Conservation (phyloP, 2,888 invertebrate genomes). For the Amphipyra berbera region DNA sequence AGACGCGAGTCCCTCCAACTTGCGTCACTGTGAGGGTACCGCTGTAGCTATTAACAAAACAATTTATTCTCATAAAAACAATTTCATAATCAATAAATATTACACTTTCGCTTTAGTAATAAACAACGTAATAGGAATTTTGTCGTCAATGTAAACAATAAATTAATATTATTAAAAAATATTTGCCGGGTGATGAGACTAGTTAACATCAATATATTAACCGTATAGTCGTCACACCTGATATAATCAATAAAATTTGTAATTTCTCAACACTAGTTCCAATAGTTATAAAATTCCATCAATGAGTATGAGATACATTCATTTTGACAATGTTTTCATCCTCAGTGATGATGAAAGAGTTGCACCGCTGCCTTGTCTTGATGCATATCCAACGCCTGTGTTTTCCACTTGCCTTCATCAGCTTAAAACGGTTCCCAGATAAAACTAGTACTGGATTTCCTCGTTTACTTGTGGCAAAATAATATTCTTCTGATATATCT, state of each 20-base stretch:
- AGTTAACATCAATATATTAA: neutral
- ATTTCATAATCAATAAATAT: neutral
- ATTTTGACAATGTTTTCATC: conserved; percentile 62
- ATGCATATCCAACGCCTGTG: conserved; percentile 70
- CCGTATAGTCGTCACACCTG: no score
- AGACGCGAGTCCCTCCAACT: no score
- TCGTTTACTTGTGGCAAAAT: conserved; percentile 63
- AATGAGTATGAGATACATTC: conserved; percentile 63
- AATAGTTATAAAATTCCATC: conserved; percentile 7
- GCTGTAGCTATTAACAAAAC: conserved; percentile 8
- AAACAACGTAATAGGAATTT: neutral
- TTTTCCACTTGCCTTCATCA: conserved; percentile 58
- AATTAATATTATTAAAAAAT: neutral
- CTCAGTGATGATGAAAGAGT: conserved; percentile 66
- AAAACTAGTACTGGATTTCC: conserved; percentile 69
- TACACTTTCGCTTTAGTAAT: neutral
- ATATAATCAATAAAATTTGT: neutral
- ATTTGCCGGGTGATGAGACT: neutral
- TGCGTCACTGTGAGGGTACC: no score
- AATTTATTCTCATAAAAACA: conserved; percentile 15
- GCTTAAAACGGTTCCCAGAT: conserved; percentile 63
- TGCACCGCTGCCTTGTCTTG: conserved; percentile 66
- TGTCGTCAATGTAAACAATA: neutral
- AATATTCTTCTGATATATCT: conserved; percentile 60
- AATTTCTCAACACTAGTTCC: neutral